phyloP scores from a whole-genome alignment of 2,113 vertebrate species.

The Psittacula cyanocephala region DNA sequence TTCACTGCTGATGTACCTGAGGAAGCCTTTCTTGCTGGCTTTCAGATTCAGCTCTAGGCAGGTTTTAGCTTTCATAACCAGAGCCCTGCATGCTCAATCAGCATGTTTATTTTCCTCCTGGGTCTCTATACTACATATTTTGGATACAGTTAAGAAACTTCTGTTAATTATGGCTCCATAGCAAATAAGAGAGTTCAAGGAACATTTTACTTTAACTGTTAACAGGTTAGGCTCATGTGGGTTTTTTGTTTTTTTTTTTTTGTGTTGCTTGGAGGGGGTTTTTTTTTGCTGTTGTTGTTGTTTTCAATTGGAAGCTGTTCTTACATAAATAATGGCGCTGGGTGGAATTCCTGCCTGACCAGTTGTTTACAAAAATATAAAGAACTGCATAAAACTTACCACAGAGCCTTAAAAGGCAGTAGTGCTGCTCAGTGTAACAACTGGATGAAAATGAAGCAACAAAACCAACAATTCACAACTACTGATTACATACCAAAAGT shows the following conservation, averaged over 20 bases:
- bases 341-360: background rate
- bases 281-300: background rate
- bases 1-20: background rate
- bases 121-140: background rate
- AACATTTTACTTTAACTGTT: background rate
- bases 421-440: background rate
- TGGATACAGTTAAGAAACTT: background rate
- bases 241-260: background rate
- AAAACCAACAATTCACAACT: background rate
- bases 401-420: background rate
- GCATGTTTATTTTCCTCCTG: background rate
- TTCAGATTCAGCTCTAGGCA: background rate
- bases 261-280: background rate
- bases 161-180: background rate
- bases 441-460: background rate
- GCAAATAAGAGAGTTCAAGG: background rate
- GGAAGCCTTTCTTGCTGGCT: background rate
- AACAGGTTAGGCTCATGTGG: background rate
- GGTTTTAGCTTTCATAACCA: background rate
- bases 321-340: background rate
- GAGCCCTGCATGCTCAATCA: background rate
- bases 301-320: background rate
- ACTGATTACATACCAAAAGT: background rate
- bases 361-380: background rate
- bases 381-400: background rate